Evolutionary conservation across 2,113 vertebrate species (phyloP).

Genomic region (Chroicocephalus ridibundus): DNA sequence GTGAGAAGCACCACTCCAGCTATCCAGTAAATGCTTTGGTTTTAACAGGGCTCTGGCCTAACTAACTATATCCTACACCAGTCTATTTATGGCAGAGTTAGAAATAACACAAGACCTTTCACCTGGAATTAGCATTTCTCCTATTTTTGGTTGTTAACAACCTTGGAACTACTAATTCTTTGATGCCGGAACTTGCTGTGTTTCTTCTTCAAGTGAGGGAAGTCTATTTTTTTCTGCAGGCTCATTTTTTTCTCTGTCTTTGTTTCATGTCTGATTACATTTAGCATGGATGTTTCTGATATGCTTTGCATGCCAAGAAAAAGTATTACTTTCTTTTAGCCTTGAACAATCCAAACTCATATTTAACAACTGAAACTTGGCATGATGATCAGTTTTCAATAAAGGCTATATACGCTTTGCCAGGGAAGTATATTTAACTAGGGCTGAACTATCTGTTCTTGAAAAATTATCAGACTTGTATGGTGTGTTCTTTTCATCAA

Average conservation of each 20-base stretch:
- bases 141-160: slow-evolving; percentile 6
- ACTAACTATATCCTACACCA: background rate
- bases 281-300: slow-evolving; percentile 48
- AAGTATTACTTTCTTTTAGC: slow-evolving; percentile 10
- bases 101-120: background rate
- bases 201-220: background rate
- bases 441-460: background rate
- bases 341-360: background rate
- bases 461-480: background rate
- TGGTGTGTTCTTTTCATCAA: background rate
- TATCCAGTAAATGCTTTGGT: background rate
- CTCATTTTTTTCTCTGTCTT: background rate
- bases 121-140: background rate
- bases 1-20: background rate
- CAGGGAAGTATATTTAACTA: background rate
- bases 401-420: background rate
- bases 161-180: background rate
- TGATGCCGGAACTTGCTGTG: background rate
- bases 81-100: background rate
- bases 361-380: slow-evolving; percentile 24
- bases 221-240: background rate
- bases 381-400: background rate
- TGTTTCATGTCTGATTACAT: slow-evolving; percentile 38
- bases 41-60: background rate
- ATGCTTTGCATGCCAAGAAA: background rate